These are phyloP conservation scores for Enteromius mattozi DNA, from an alignment of 2,797 vertebrate species.

Conservation along the genomic window DNA sequence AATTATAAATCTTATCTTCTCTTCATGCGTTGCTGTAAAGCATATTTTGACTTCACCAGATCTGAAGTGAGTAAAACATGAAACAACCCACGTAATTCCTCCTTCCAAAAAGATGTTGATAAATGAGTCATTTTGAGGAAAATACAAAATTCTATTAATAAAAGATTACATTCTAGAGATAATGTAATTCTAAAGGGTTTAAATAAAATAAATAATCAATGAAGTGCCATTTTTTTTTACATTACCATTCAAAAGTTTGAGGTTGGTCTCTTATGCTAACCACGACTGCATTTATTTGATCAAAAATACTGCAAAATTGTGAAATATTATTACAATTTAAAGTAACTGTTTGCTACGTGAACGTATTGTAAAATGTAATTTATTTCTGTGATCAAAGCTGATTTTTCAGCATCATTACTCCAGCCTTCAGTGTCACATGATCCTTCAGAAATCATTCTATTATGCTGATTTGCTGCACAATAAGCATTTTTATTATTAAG, in stretches of 20 bases:
- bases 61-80: neutral
- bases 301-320: neutral
- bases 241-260: neutral
- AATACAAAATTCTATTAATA: neutral
- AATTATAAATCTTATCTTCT: constrained; percentile 3
- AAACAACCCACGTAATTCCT: neutral
- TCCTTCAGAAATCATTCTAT: neutral
- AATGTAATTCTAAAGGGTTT: neutral
- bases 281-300: neutral
- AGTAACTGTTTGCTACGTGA: too few species aligned
- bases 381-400: neutral
- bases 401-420: neutral
- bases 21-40: neutral
- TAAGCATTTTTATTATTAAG: neutral
- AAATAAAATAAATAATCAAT: neutral
- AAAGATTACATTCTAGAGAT: neutral
- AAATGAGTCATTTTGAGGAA: neutral
- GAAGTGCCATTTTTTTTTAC: neutral
- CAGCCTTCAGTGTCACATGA: neutral
- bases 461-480: neutral
- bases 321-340: neutral
- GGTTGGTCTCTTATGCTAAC: neutral
- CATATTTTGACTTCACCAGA: constrained; percentile 6
- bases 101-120: neutral
- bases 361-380: neutral